A percentile compares a stretch with the other conserved stretches of the same genome.
These are phyloP conservation scores for Gymnodraco acuticeps DNA, from an alignment of 2,797 vertebrate genomes.

Conservation along the genomic window DNA sequence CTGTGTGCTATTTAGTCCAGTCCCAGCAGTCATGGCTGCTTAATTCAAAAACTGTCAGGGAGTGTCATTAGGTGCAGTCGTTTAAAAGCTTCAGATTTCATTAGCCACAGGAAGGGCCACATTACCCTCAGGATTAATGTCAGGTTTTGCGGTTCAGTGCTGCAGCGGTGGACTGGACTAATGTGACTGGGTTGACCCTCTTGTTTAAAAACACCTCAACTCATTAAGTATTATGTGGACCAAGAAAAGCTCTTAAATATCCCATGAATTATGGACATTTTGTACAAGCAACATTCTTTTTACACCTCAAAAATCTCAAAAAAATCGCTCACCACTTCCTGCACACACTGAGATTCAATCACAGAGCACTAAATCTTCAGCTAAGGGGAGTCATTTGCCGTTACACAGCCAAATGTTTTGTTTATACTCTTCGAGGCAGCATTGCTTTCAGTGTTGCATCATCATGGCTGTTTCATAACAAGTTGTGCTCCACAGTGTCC, in stretches of 20 bases:
- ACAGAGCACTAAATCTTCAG: conserved; percentile 43
- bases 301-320: conserved; percentile 63
- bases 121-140: conserved; percentile 89
- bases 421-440: conserved; percentile 48
- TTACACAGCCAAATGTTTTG: conserved; percentile 56
- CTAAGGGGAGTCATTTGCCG: conserved; percentile 49
- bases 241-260: conserved; percentile 74
- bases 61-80: conserved; percentile 83
- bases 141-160: conserved; percentile 76
- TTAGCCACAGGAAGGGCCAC: conserved; percentile 86
- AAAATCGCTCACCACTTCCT: conserved; percentile 66
- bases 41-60: conserved; percentile 86
- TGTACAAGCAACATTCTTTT: conserved; percentile 58
- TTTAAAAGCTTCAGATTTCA: conserved; percentile 88
- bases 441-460: conserved; percentile 62
- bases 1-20: conserved; percentile 87
- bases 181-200: conserved; percentile 76
- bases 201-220: conserved; percentile 81
- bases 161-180: conserved; percentile 74
- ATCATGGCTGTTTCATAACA: conserved; percentile 69
- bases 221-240: conserved; percentile 80
- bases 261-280: conserved; percentile 73
- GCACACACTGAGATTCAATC: conserved; percentile 43
- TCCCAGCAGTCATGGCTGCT: conserved; percentile 83
- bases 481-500: conserved; percentile 54